A percentile compares a stretch with the other conserved stretches of the same genome.
Conservation (phyloP, 2,797 vertebrate species). For the Rhinella marina region DNA sequence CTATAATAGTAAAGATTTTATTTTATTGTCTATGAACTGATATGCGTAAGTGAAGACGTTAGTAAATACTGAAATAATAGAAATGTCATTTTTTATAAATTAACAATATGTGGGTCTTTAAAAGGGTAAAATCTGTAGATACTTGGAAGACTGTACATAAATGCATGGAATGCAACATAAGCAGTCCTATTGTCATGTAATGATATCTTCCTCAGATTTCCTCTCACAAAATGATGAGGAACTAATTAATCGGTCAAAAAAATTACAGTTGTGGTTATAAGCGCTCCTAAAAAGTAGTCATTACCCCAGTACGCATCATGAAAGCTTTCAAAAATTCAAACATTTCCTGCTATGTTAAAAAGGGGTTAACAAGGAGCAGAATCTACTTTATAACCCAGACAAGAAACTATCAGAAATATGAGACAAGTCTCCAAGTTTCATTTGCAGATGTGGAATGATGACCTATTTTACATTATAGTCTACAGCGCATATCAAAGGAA, state of each 20-base stretch:
- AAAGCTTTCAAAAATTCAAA: constrained; percentile 7
- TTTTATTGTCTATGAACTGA: background rate
- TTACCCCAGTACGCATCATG: background rate
- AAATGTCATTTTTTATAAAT: background rate
- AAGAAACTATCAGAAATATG: constrained; percentile 41
- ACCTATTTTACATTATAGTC: constrained; percentile 52
- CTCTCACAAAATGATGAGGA: background rate
- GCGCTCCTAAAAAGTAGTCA: background rate
- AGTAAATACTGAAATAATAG: background rate
- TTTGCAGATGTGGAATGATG: constrained; percentile 52
- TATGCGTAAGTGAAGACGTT: background rate
- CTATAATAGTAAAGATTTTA: background rate
- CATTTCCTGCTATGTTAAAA: background rate
- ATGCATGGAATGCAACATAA: background rate
- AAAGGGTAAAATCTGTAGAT: background rate
- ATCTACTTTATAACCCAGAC: constrained; percentile 17
- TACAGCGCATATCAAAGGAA: constrained; percentile 52
- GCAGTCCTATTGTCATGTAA: background rate
- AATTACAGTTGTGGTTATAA: background rate
- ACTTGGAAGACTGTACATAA: background rate
- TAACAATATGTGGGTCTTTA: background rate
- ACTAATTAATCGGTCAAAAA: constrained; percentile 1
- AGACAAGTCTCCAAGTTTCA: constrained; percentile 38
- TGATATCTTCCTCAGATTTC: background rate
- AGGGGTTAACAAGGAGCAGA: constrained; percentile 24